phyloP scores from a whole-genome alignment of 1,140 invertebrate genomes.

The Oncopodura yosiiana region DNA sequence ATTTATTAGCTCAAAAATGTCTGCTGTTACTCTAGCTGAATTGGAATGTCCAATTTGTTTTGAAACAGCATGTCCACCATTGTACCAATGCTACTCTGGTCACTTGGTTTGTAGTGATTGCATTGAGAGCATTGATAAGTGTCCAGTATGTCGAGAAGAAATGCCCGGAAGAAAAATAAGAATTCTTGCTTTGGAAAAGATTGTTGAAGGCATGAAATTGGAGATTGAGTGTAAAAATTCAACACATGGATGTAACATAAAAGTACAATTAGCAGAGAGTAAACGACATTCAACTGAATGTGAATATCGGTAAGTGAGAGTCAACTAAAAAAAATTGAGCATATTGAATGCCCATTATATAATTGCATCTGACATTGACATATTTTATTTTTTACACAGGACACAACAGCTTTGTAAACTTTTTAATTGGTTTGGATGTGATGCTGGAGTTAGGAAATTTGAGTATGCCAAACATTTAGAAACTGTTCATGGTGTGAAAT shows the following conservation, averaged over 20 bases:
- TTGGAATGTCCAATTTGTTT: conserved; percentile 10
- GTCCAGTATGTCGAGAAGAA: conserved; percentile 10
- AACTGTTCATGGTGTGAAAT: no score
- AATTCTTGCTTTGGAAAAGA: conserved; percentile 1
- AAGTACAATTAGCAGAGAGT: neutral
- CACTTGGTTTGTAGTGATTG: conserved; percentile 5
- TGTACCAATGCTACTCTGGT: neutral
- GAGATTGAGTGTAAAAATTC: neutral
- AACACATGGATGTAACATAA: neutral
- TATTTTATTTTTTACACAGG: no score
- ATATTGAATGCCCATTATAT: no score
- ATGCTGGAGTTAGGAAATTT: no score
- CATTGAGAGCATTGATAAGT: neutral
- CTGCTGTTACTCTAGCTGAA: no score
- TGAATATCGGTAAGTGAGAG: neutral
- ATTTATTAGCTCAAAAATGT: no score
- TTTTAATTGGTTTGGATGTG: no score
- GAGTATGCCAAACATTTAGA: no score
- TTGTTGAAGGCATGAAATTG: conserved; percentile 3
- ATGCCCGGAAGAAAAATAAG: conserved; percentile 1
- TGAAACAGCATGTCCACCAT: neutral
- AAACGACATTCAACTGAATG: neutral
- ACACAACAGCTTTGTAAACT: no score
- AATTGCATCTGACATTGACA: no score
- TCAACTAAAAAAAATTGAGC: no score